A percentile compares a stretch with the other conserved stretches of the same genome.
Evolutionary conservation across 2,888 invertebrate genomes (phyloP).

Genomic region (Neria commutata): DNA sequence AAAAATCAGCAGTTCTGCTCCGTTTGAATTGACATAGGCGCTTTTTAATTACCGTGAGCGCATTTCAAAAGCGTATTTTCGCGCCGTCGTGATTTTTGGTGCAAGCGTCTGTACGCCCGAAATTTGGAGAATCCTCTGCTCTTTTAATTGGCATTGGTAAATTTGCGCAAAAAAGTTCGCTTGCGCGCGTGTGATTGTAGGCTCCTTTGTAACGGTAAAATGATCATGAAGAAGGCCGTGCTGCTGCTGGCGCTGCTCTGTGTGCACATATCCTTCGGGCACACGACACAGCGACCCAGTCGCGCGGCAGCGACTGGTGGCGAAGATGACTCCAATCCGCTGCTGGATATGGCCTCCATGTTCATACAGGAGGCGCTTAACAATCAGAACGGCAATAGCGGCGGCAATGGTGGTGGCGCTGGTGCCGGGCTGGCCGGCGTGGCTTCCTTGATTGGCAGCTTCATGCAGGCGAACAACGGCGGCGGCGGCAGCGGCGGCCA

Average conservation of each 20-base stretch:
- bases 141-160: conserved; percentile 26
- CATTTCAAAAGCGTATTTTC: not conserved
- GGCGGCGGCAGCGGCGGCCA: conserved; percentile 38
- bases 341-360: conserved; percentile 73
- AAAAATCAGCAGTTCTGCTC: conserved; percentile 20
- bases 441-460: conserved; percentile 70
- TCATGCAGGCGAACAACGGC: conserved; percentile 72
- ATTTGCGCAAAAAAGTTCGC: conserved; percentile 26
- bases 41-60: conserved; percentile 4
- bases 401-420: conserved; percentile 62
- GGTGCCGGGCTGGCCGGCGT: conserved; percentile 63
- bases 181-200: conserved; percentile 39
- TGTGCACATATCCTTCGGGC: conserved; percentile 48
- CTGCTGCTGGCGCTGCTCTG: conserved; percentile 50
- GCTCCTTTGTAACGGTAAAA: conserved; percentile 31
- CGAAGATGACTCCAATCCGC: conserved; percentile 68
- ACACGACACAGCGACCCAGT: conserved; percentile 50
- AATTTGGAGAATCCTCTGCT: conserved; percentile 22
- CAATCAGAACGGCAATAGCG: conserved; percentile 56
- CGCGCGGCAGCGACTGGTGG: conserved; percentile 51
- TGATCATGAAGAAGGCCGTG: conserved; percentile 51
- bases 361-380: conserved; percentile 69
- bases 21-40: conserved; percentile 1
- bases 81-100: not conserved
- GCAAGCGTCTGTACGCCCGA: conserved; percentile 23